These are phyloP conservation scores for Apocrypta bakeri DNA, from an alignment of 1,140 invertebrate species.

Conservation along the genomic window DNA sequence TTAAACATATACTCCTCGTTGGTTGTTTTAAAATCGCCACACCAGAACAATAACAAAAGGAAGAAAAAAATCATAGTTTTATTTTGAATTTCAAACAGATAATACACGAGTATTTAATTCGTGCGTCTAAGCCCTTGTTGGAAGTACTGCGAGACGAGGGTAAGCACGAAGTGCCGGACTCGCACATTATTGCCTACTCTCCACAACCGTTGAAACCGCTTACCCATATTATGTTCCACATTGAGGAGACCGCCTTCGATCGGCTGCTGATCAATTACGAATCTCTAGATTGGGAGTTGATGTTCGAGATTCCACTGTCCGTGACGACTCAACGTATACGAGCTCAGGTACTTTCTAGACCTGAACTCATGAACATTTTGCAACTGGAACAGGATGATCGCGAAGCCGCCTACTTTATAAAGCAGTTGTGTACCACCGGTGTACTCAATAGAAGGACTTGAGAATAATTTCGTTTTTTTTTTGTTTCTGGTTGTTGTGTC, in stretches of 20 bases:
- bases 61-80: too few species aligned
- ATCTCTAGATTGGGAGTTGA: conserved; percentile 53
- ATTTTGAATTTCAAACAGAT: conserved; percentile 69
- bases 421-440: conserved; percentile 55
- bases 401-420: conserved; percentile 57
- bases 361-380: conserved; percentile 56
- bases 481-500: background rate
- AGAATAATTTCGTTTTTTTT: conserved; percentile 5
- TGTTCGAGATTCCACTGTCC: conserved; percentile 56
- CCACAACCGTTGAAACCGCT: conserved; percentile 76
- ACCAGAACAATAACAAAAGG: too few species aligned
- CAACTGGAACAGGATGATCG: conserved; percentile 54
- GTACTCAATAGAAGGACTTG: conserved; percentile 5
- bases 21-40: too few species aligned
- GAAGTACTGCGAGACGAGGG: conserved; percentile 72
- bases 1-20: too few species aligned
- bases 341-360: conserved; percentile 56
- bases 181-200: conserved; percentile 69
- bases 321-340: conserved; percentile 52
- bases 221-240: conserved; percentile 85
- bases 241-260: conserved; percentile 82
- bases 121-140: conserved; percentile 80
- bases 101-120: conserved; percentile 80
- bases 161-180: conserved; percentile 59
- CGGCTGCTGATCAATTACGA: conserved; percentile 74